Conservation (phyloP, 1,140 invertebrate species). For the Hycleus phaleratus region DNA sequence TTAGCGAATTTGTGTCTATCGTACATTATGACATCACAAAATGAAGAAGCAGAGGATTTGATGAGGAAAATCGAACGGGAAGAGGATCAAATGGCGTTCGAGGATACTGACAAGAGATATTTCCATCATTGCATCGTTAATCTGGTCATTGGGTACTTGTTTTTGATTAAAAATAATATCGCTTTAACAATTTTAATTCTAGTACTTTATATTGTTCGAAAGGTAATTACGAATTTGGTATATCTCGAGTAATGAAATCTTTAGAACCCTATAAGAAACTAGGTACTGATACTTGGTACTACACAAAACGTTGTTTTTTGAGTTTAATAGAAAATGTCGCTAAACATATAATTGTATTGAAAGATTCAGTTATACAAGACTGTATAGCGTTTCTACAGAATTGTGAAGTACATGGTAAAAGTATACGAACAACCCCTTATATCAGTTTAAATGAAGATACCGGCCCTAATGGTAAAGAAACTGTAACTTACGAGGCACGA, state of each 20-base stretch:
- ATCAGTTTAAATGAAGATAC: conserved; percentile 69
- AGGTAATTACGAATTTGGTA: conserved; percentile 99
- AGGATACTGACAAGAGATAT: conserved; percentile 90
- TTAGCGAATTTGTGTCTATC: conserved; percentile 97
- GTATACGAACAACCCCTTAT: conserved; percentile 77
- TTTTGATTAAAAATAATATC: neutral
- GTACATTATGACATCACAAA: conserved; percentile 98
- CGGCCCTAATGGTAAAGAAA: conserved; percentile 74
- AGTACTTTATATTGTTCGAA: conserved; percentile 95
- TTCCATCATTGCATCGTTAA: conserved; percentile 99
- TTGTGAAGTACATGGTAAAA: conserved; percentile 79
- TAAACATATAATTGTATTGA: conserved; percentile 84
- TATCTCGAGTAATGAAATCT: conserved; percentile 96
- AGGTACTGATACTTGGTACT: conserved; percentile 96
- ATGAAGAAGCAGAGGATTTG: conserved; percentile 97
- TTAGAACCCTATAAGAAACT: conserved; percentile 93
- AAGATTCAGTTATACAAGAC: conserved; percentile 82
- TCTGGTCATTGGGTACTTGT: conserved; percentile 81
- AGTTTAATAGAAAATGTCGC: conserved; percentile 88
- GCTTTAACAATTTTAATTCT: conserved; percentile 21
- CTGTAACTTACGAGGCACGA: conserved; percentile 87
- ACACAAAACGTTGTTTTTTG: conserved; percentile 90
- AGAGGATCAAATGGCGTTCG: conserved; percentile 86
- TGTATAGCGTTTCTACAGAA: conserved; percentile 89
- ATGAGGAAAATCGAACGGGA: conserved; percentile 99